Percentiles rank a stretch among this genome's conserved stretches.
Evolutionary conservation across 2,797 vertebrate genomes (phyloP).

Genomic region (Manis pentadactyla): DNA sequence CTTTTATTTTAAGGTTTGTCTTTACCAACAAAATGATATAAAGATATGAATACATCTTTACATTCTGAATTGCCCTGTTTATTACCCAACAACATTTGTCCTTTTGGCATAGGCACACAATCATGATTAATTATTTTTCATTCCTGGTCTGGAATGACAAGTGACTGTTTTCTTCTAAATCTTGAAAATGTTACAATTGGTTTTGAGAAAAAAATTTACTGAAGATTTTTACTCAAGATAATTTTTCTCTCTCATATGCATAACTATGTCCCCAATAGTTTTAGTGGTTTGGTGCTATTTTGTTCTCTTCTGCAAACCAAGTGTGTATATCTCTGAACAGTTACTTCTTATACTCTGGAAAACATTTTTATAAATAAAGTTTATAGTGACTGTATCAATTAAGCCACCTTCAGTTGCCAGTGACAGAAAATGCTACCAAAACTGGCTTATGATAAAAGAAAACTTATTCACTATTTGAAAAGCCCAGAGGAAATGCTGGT

Average conservation of each 20-base stretch:
- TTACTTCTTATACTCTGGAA: not conserved
- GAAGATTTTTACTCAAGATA: not conserved
- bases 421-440: not conserved
- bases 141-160: not conserved
- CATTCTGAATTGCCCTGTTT: not conserved
- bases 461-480: not conserved
- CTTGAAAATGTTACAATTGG: conserved; percentile 36
- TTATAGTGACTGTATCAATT: not conserved
- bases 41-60: not conserved
- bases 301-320: not conserved
- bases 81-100: not conserved
- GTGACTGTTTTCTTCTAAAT: not conserved
- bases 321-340: not conserved
- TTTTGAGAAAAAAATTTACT: not conserved
- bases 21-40: conserved; percentile 29
- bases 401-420: not conserved
- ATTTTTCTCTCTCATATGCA: not conserved
- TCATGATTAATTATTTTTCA: not conserved
- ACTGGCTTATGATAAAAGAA: not conserved
- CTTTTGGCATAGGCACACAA: not conserved
- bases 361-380: not conserved
- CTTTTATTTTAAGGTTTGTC: not conserved
- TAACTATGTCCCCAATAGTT: not conserved
- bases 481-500: not conserved
- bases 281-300: not conserved